Percentiles rank a stretch among this genome's conserved stretches.
These are phyloP conservation scores for Trogon surrucura DNA, from an alignment of 2,113 vertebrate genomes.

Conservation along the genomic window DNA sequence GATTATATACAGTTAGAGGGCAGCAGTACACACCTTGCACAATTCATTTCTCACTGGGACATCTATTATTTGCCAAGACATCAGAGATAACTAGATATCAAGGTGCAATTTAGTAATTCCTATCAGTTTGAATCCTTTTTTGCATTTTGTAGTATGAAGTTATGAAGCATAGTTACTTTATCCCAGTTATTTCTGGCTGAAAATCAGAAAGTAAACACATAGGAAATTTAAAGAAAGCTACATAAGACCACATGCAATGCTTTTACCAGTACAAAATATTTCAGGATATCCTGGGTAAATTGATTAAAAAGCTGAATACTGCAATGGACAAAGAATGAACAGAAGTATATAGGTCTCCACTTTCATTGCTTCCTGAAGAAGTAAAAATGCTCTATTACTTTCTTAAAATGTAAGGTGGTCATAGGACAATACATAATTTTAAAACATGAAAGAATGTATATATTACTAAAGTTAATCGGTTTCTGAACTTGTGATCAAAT, in stretches of 20 bases:
- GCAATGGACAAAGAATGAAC: neutral
- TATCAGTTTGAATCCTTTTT: neutral
- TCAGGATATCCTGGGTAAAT: neutral
- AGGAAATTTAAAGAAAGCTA: neutral
- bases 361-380: neutral
- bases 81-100: neutral
- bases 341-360: neutral
- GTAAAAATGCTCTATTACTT: conserved; percentile 1
- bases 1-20: neutral
- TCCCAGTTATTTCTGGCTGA: neutral
- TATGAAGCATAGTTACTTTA: neutral
- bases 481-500: neutral
- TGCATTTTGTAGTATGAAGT: neutral
- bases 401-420: neutral
- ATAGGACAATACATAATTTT: neutral
- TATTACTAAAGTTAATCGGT: neutral
- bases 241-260: neutral
- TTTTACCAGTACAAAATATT: neutral
- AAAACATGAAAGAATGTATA: neutral
- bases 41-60: neutral
- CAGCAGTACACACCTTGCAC: neutral
- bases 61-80: neutral
- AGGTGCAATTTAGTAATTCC: neutral
- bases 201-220: neutral
- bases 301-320: neutral